Conservation (phyloP, 2,888 invertebrate genomes). For the Microctonus brassicae region DNA sequence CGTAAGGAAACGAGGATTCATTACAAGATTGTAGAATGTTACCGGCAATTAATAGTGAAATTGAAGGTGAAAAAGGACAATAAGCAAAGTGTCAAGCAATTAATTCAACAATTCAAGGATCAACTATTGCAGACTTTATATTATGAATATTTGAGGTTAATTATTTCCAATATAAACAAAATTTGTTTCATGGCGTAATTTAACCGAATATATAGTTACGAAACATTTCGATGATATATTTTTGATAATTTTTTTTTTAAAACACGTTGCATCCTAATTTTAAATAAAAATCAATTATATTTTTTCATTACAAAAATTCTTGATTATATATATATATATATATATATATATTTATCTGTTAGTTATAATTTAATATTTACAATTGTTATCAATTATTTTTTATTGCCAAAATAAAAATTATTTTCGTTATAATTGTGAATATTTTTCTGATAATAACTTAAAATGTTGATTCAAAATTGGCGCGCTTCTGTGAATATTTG, state of each 20-base stretch:
- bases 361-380: neutral
- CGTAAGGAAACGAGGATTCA: conserved; percentile 82
- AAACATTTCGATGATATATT: neutral
- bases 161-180: conserved; percentile 94
- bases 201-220: conserved; percentile 64
- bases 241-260: neutral
- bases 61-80: conserved; percentile 76
- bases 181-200: conserved; percentile 86
- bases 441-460: too few relatives aligned
- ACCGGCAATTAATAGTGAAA: conserved; percentile 78
- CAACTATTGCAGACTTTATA: conserved; percentile 96
- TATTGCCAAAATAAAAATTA: neutral
- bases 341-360: neutral
- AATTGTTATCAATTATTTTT: neutral
- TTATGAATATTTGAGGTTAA: too few relatives aligned
- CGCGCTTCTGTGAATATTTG: too few relatives aligned
- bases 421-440: neutral
- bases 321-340: too few relatives aligned
- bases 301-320: neutral
- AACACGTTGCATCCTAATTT: neutral
- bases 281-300: neutral
- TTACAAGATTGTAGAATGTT: conserved; percentile 90
- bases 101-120: conserved; percentile 96
- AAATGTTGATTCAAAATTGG: too few relatives aligned
- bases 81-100: conserved; percentile 97